Base-by-base conservation (phyloP, 1,140 invertebrate genomes). In the Lepidurus apus region DNA sequence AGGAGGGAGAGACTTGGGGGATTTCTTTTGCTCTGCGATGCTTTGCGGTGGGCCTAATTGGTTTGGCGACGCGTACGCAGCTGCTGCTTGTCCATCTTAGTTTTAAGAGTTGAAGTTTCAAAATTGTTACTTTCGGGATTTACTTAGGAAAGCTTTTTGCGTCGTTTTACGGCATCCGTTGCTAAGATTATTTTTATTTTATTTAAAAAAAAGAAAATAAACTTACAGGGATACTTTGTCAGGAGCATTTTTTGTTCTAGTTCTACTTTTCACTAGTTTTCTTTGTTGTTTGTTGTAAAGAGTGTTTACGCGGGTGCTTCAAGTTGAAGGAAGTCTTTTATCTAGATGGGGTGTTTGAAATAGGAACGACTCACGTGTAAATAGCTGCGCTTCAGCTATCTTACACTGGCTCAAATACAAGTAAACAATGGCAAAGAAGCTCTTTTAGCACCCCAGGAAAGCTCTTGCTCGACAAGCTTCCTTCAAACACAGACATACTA, bases 71-170 rank as follows among this genome's bases (percentile, higher is more conserved):
- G 4, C 4, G 53, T 65, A 17, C 8, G 53, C 53, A 65, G 53
- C 53, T 65, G 53, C 21, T 65, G 53, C 53, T 7, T 65, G 53
- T 65, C 53, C 53, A 6, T 47, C 45, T 6, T 65, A 17, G 5
- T 5, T 65, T 65, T 21, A 65, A 65, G 53, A 9, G 53, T n/a
- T 65, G 17, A 13, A 8, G 17, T 65, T 65, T 17, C 13, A 65
- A 65, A 65, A 65, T 65, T 65, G 53, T 65, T 65, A 21, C 53
- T 65, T 13, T 65, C 53, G 13, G 21, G 53, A 65, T 65, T 65
- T 65, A 65, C 53, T 65, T 65, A 65, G 13, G 21, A 21, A 65
- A 65, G 53, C 53, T 65, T 65, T 65, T 65, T 65, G 53, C 53
- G 53, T 47, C 45, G 45, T 65, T 65, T 65, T 65, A 65, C 21